Evolutionary conservation across 2,797 vertebrate species (phyloP), one percentile per base, ranked within the genome.

Genomic region (Alcedo quadribrachys): DNA sequence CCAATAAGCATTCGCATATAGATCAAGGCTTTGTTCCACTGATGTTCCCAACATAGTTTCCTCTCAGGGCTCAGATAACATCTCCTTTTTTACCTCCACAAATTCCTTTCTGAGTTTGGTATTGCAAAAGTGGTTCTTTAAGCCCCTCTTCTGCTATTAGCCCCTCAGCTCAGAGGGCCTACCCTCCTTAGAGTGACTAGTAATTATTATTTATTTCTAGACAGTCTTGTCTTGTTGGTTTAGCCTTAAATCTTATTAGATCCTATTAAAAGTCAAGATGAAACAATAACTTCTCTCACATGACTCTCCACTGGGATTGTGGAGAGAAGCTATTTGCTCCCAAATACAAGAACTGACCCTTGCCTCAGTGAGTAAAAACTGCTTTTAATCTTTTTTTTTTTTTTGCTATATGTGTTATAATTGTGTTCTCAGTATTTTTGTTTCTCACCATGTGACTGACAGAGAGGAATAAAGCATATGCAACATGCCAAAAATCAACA

Each of bases 401-500:
- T 22, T 15, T 19, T 61, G 6, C 42, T 68, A 1, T 70, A 30
- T 46, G 3, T 61, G 10, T 21, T 71, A 9, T 9, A 15, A 65
- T 77, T 58, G 60, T 42, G 53, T 30, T 85, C 21, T 68, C 69
- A 21, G n/a, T 65, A 30, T 67, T 91, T 85, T 28, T 66, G 37
- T 75, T 91, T 81, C 32, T 43, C 17, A 66, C 43, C 30, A 30
- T 28, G 27, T 61, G 32, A 83, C 53, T 73, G 48, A 82, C 75
- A 81, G 76, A 32, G 43, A 55, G 40, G 63, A 89, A 87, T 55
- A 75, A 69, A 94, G 33, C 74, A 67, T 48, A 83, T 7, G 17
- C 7, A 89, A 37, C 63, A 50, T 81, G 55, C 18, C 81, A 93
- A 43, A 81, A 94, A 80, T 51, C 45, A 79, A 33, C 57, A 76